Conservation (phyloP, 2,888 invertebrate species). For the Leptinotarsa tumamoca region DNA sequence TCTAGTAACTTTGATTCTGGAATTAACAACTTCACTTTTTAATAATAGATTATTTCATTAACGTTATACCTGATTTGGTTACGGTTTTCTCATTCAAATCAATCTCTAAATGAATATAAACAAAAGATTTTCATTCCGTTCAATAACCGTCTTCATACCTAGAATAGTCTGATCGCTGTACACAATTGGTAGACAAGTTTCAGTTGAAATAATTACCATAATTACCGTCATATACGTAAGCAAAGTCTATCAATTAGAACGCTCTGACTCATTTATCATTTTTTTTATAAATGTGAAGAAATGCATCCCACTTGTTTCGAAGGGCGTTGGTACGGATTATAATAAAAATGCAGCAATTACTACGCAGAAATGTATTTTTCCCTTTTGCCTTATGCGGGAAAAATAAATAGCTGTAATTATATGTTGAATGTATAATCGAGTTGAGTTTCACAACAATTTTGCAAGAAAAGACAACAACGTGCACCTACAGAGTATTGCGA, state of each 20-base stretch:
- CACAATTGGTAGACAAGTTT: neutral
- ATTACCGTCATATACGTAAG: slow-evolving; percentile 8
- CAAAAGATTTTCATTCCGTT: neutral
- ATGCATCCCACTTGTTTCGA: slow-evolving; percentile 1
- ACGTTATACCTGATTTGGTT: too few relatives aligned
- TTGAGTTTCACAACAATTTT: slow-evolving; percentile 10
- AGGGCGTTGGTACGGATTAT: slow-evolving; percentile 8
- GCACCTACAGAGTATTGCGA: neutral
- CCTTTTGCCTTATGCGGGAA: slow-evolving; percentile 14
- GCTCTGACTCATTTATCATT: slow-evolving; percentile 10
- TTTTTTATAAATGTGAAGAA: slow-evolving; percentile 4
- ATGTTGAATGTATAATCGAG: neutral
- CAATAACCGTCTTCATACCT: neutral
- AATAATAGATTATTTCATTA: too few relatives aligned
- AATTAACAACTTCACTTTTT: too few relatives aligned
- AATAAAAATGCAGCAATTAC: slow-evolving; percentile 16
- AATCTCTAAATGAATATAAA: neutral
- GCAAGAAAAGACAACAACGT: slow-evolving; percentile 15
- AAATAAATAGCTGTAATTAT: slow-evolving; percentile 15
- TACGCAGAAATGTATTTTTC: slow-evolving; percentile 5
- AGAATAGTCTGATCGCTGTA: neutral
- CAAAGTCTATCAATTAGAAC: slow-evolving; percentile 8
- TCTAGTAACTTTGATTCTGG: too few relatives aligned
- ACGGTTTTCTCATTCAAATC: too few relatives aligned
- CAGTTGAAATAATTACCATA: slow-evolving; percentile 1